Percentiles rank a stretch among this genome's conserved stretches.
phyloP scores from a whole-genome alignment of 2,888 invertebrate species.

The Minunthozetes semirufus region DNA sequence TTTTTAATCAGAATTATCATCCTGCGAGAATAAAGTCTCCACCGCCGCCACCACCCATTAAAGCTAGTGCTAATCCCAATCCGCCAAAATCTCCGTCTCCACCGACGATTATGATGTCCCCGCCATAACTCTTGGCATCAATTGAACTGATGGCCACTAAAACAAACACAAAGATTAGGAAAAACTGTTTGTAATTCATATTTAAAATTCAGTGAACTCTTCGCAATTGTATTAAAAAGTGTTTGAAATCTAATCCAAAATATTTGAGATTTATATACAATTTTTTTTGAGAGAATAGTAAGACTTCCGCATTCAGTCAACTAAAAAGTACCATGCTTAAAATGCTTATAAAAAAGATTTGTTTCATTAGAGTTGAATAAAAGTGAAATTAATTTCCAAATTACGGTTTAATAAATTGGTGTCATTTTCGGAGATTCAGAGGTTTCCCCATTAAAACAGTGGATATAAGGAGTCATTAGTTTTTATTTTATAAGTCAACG shows the following conservation, averaged over 20 bases:
- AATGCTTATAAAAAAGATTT: too few relatives aligned
- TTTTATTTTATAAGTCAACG: too few relatives aligned
- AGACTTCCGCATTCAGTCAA: too few relatives aligned
- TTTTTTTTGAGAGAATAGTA: too few relatives aligned
- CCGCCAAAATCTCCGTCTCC: slow-evolving; percentile 1
- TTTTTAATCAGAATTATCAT: too few relatives aligned
- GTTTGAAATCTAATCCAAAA: neutral
- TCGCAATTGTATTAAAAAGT: neutral
- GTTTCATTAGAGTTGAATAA: too few relatives aligned
- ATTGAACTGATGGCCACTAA: neutral
- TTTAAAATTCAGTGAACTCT: neutral
- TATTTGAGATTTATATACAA: neutral
- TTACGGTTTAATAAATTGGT: too few relatives aligned
- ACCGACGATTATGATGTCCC: slow-evolving; percentile 34
- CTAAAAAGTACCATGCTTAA: too few relatives aligned
- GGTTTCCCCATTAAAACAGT: too few relatives aligned
- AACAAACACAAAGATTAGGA: neutral
- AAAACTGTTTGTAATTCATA: slow-evolving; percentile 8
- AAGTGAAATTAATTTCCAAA: too few relatives aligned
- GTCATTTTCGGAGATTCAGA: too few relatives aligned
- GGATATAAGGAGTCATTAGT: too few relatives aligned
- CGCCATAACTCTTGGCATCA: neutral
- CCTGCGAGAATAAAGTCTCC: slow-evolving; percentile 14
- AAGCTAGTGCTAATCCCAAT: slow-evolving; percentile 10
- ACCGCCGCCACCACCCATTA: neutral